A percentile compares a stretch with the other conserved stretches of the same genome.
These are phyloP conservation scores for Merops nubicus DNA, from an alignment of 2,113 vertebrate species.

Conservation along the genomic window DNA sequence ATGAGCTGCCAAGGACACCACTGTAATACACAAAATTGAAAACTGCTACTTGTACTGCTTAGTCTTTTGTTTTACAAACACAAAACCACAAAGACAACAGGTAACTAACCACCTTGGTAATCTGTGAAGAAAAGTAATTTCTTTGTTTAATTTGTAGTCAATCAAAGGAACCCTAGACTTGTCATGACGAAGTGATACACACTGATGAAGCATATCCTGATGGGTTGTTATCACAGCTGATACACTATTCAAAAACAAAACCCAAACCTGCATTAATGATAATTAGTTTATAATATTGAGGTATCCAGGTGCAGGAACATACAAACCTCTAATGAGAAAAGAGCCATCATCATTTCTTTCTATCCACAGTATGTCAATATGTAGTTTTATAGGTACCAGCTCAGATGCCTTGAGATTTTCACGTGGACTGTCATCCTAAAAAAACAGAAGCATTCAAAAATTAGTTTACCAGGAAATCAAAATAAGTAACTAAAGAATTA, in stretches of 20 bases:
- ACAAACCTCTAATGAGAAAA: constrained; percentile 90
- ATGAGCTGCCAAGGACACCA: not conserved
- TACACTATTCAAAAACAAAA: not conserved
- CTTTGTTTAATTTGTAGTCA: not conserved
- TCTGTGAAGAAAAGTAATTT: not conserved
- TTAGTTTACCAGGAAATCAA: not conserved
- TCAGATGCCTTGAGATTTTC: constrained; percentile 77
- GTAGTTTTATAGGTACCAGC: constrained; percentile 81
- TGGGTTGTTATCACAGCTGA: not conserved
- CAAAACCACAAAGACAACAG: not conserved
- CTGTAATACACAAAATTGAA: not conserved
- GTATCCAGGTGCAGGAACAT: not conserved
- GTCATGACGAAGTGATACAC: not conserved
- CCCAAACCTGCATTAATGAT: not conserved
- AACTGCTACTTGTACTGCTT: not conserved
- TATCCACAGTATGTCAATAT: constrained; percentile 88
- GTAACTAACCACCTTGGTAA: not conserved
- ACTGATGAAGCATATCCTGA: not conserved
- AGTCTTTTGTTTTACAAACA: not conserved
- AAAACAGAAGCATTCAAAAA: constrained; percentile 1
- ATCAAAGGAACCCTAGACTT: not conserved
- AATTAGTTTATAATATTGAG: not conserved
- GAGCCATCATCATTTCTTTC: constrained; percentile 91
- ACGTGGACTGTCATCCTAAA: constrained; percentile 88
- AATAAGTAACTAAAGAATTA: not conserved